phyloP scores from a whole-genome alignment of 2,113 vertebrate genomes.

The Sciurus niger region DNA sequence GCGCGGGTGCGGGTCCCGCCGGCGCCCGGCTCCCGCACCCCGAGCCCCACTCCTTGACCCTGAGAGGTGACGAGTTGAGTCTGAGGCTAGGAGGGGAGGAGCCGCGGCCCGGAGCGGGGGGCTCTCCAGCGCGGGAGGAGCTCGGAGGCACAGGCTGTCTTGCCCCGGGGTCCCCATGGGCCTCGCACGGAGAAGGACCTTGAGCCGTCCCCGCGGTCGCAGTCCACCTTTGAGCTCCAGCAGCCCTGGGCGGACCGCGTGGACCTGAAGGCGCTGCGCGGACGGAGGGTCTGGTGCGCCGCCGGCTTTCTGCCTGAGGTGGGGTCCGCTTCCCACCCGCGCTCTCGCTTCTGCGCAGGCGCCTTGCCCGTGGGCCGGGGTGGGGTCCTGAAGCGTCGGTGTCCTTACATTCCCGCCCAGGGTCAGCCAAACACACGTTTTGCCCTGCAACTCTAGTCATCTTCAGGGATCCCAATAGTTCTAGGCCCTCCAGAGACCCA shows the following conservation, averaged over 20 bases:
- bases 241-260: background rate
- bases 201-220: fast-evolving
- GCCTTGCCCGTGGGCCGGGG: background rate
- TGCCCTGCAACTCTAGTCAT: fast-evolving
- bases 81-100: no score
- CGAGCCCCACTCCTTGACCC: fast-evolving
- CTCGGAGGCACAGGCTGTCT: fast-evolving
- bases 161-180: fast-evolving
- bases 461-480: background rate
- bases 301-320: fast-evolving
- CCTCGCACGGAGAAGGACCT: fast-evolving
- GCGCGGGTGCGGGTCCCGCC: background rate
- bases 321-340: background rate
- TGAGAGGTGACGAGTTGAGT: background rate
- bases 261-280: background rate
- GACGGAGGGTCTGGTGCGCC: fast-evolving
- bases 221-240: background rate
- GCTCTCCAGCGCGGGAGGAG: fast-evolving
- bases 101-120: background rate
- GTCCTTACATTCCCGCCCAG: background rate
- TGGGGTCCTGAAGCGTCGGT: no score
- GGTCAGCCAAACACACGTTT: background rate
- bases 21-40: fast-evolving
- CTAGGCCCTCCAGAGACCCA: background rate
- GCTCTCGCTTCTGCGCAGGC: no score